Base-by-base conservation (phyloP, 2,888 invertebrate genomes). In the Nephrotoma flavescens region DNA sequence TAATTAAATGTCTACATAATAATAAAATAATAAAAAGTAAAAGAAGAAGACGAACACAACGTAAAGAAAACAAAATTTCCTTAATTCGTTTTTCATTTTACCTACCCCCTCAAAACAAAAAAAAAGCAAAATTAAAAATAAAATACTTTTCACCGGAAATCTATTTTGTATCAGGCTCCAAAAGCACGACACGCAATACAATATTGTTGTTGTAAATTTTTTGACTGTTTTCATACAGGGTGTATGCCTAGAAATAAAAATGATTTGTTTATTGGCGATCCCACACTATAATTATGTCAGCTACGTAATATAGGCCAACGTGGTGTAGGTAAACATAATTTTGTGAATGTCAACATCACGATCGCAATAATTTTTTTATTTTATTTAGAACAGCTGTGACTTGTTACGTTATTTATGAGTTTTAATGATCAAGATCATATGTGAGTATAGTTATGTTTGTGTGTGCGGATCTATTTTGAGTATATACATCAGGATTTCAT, bases 111-210 rank as follows among this genome's bases (percentile, higher is more conserved):
- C 71, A 9, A 31, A 71, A 71, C 19, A 15, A 52, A 52, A 5
- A 15, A 31, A 71, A 71, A 19, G 9, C 11, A 31, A 71, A 71
- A 71, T 71, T 71, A 71, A 31, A 71, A 71, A 31, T 9, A 71
- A 71, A 71, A 84, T 83, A 84, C 19, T 85, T 85, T 85, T 85
- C 85, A 85, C 85, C 85, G 85, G 85, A 85, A 85, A 85, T 85
- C 42, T 85, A 19, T 85, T 85, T 85, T 44, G 87, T 87, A 87
- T 86, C 87, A 87, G 87, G 87, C 71, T 86, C 87, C 85, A 11
- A 31, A 83, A 42, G 83, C 47, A 85, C 57, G 87, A 86, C 87
- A 87, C 87, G 87, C 87, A 87, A 87, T 86, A n/a, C 41, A 83
- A n/a, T 12, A 83, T 45, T 85, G 19, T 44, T 45, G 42, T 84